Evolutionary conservation across 2,888 invertebrate genomes (phyloP).

Genomic region (Leucoptera coffeella): DNA sequence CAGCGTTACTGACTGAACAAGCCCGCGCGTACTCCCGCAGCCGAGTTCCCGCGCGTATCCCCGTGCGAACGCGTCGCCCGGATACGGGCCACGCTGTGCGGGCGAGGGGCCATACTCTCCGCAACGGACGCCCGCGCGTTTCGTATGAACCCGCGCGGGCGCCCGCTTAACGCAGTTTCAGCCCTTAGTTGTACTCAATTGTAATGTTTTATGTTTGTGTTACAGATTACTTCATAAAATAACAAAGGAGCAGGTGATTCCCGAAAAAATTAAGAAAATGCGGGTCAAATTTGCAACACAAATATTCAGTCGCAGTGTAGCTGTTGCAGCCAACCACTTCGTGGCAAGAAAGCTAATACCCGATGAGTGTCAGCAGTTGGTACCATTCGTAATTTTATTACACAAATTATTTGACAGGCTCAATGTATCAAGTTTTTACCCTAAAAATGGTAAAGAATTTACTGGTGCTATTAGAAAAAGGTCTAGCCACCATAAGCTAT

Average conservation of each 20-base stretch:
- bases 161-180: too few species aligned
- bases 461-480: background rate
- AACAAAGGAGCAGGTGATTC: slow-evolving; percentile 2
- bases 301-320: slow-evolving; percentile 12
- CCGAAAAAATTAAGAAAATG: slow-evolving; percentile 3
- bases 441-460: slow-evolving; percentile 1
- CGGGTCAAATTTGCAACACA: slow-evolving; percentile 9
- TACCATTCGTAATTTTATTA: slow-evolving; percentile 1
- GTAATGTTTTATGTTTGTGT: too few species aligned
- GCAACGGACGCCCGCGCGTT: too few species aligned
- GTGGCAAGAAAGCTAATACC: background rate
- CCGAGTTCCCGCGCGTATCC: too few species aligned
- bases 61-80: too few species aligned
- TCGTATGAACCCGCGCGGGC: too few species aligned
- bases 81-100: too few species aligned
- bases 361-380: background rate
- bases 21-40: too few species aligned
- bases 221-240: slow-evolving; percentile 3
- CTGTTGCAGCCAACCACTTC: slow-evolving; percentile 8
- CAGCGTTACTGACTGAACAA: too few species aligned
- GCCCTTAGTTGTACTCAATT: too few species aligned
- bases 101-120: too few species aligned
- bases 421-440: background rate
- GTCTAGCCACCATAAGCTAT: background rate
- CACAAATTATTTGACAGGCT: slow-evolving; percentile 4